Evolutionary conservation across 2,888 invertebrate species (phyloP).

Genomic region (Acholoe squamosa): DNA sequence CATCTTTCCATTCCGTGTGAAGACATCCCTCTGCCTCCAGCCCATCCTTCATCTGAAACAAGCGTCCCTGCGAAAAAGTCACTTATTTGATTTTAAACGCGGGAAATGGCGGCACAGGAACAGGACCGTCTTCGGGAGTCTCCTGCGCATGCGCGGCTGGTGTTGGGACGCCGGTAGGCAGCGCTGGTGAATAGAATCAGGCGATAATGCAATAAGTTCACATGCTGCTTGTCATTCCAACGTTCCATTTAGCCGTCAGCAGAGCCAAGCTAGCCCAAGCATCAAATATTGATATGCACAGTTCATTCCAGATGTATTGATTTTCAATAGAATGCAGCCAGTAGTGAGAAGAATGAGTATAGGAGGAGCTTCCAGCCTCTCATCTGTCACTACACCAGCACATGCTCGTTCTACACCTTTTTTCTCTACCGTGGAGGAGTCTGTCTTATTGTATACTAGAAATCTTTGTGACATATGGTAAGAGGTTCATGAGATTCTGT

Average conservation of each 20-base stretch:
- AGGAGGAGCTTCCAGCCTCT: neutral
- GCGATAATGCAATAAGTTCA: slow-evolving; percentile 43
- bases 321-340: slow-evolving; percentile 38
- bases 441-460: too few species aligned
- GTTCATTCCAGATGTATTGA: slow-evolving; percentile 43
- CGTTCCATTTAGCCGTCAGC: slow-evolving; percentile 28
- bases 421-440: too few species aligned
- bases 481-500: too few species aligned
- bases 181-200: neutral
- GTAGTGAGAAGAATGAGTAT: slow-evolving; percentile 12
- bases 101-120: neutral
- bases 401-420: neutral
- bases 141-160: neutral
- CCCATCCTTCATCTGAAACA: neutral
- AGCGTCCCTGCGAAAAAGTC: slow-evolving; percentile 39
- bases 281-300: slow-evolving; percentile 54
- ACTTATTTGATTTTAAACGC: slow-evolving; percentile 43
- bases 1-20: slow-evolving; percentile 41
- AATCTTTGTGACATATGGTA: too few species aligned
- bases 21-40: too few species aligned
- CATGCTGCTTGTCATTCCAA: slow-evolving; percentile 40
- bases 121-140: neutral
- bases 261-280: neutral
- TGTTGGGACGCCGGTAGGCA: neutral
- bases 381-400: neutral